Evolutionary conservation across 2,113 vertebrate species (phyloP).

Genomic region (Oreochromis tanganicae): DNA sequence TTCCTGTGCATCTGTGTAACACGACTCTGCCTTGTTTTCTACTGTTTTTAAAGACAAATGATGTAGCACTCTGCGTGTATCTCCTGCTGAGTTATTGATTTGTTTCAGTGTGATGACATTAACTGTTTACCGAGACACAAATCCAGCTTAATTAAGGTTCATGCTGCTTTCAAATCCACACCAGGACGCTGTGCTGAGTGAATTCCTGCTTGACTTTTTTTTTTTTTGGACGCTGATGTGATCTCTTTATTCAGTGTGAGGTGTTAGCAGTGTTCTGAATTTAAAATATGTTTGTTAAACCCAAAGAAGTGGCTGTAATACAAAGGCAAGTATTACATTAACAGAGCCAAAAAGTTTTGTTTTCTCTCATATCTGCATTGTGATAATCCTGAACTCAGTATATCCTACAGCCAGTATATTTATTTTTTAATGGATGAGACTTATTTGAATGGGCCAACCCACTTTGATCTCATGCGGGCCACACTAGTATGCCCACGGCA

Average conservation of each 20-base stretch:
- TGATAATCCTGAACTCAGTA: background rate
- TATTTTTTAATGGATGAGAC: background rate
- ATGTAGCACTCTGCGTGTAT: conserved; percentile 47
- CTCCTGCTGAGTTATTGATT: background rate
- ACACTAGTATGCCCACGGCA: background rate
- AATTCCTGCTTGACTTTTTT: background rate
- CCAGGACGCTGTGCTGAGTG: background rate
- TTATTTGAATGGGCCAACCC: background rate
- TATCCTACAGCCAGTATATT: background rate
- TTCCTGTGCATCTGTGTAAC: conserved; percentile 2
- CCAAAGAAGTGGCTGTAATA: background rate
- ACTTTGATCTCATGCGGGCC: background rate
- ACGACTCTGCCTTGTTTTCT: conserved; percentile 1
- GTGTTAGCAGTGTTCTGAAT: background rate
- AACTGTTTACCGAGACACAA: background rate
- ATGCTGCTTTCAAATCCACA: background rate
- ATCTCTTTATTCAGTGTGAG: background rate
- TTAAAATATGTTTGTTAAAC: background rate
- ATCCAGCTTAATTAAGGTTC: background rate
- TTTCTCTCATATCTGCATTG: background rate
- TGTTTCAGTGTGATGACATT: background rate
- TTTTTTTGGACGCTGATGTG: background rate
- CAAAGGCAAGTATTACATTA: conserved; percentile 32
- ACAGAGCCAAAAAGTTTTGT: conserved; percentile 46
- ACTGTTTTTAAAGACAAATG: background rate